These are phyloP conservation scores for Papilio elwesi DNA, from an alignment of 2,888 invertebrate species.

Conservation along the genomic window DNA sequence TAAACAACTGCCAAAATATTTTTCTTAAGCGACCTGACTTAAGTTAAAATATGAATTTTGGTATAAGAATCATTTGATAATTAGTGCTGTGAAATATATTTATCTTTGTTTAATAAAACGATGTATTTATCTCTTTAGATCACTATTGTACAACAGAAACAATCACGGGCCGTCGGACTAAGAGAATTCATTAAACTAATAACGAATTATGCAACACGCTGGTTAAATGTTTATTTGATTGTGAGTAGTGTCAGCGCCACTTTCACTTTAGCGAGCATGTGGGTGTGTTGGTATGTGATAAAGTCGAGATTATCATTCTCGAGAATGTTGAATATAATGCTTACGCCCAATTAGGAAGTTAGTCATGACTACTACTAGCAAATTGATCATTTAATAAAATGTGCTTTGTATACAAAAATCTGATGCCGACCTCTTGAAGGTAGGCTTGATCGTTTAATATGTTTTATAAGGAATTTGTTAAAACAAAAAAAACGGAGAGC, in stretches of 20 bases:
- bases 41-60: no score
- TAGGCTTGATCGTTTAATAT: no score
- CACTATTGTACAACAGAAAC: slow-evolving; percentile 11
- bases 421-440: no score
- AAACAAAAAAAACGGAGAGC: no score
- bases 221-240: slow-evolving; percentile 79
- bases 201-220: slow-evolving; percentile 67
- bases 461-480: no score
- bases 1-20: no score
- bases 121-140: neutral
- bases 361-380: neutral
- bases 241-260: slow-evolving; percentile 64
- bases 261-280: slow-evolving; percentile 73
- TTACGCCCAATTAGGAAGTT: slow-evolving; percentile 9
- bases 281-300: slow-evolving; percentile 58
- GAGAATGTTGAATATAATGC: slow-evolving; percentile 22
- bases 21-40: no score
- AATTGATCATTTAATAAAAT: neutral
- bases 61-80: no score
- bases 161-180: slow-evolving; percentile 44
- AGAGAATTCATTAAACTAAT: slow-evolving; percentile 65
- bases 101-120: no score
- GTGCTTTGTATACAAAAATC: neutral
- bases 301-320: slow-evolving; percentile 48
- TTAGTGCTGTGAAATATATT: no score